Percentiles rank a stretch among this genome's conserved stretches.
Evolutionary conservation across 2,113 vertebrate genomes (phyloP).

Genomic region (Sinosuthora webbiana): DNA sequence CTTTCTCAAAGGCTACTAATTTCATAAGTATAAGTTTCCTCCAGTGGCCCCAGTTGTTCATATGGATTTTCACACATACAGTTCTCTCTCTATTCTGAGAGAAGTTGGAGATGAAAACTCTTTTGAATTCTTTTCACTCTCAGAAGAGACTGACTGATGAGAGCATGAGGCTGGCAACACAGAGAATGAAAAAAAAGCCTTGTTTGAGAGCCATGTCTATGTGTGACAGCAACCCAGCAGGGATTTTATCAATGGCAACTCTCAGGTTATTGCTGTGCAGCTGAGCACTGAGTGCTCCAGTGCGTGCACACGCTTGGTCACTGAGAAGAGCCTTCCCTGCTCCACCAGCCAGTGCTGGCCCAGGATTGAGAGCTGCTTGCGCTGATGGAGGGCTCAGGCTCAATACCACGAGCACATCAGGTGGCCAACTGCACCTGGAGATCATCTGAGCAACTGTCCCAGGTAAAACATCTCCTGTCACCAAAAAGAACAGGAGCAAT

Average conservation of each 20-base stretch:
- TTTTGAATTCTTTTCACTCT: background rate
- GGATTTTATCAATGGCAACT: background rate
- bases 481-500: background rate
- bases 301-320: too few species aligned
- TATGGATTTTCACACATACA: background rate
- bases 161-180: background rate
- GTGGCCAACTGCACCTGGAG: background rate
- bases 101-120: background rate
- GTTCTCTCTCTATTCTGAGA: background rate
- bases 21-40: background rate
- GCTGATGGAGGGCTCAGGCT: background rate
- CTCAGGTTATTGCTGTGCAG: background rate
- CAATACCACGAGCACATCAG: background rate
- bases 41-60: background rate
- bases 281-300: background rate
- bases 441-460: background rate
- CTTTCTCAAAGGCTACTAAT: background rate
- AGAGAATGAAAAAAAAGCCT: background rate
- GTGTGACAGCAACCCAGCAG: background rate
- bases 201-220: background rate
- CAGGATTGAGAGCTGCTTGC: background rate
- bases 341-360: accelerated
- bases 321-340: background rate
- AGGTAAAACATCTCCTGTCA: background rate
- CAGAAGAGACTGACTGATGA: background rate